Conservation (phyloP, 2,797 vertebrate species). For the Crax fasciolata region DNA sequence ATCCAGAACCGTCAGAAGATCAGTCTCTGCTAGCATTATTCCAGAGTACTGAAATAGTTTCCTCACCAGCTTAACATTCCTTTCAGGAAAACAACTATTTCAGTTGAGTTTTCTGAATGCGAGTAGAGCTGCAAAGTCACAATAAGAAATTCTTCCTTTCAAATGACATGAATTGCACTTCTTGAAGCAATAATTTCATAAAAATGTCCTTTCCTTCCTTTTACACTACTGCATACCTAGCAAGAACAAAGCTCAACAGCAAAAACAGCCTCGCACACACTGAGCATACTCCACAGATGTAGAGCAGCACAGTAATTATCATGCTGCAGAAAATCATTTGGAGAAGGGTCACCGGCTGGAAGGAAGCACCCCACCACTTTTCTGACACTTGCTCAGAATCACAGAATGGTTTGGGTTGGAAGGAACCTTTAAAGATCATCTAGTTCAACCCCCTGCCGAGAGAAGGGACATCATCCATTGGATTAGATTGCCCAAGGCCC, state of each 20-base stretch:
- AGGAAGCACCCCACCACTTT: neutral
- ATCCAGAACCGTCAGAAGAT: neutral
- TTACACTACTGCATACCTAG: neutral
- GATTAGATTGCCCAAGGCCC: neutral
- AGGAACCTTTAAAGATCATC: neutral
- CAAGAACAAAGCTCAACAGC: neutral
- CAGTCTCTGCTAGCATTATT: neutral
- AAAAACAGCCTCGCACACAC: neutral
- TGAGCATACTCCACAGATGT: accelerated
- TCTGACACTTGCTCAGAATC: neutral
- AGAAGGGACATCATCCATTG: neutral
- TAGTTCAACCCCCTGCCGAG: neutral
- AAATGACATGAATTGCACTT: neutral
- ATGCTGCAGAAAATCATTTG: neutral
- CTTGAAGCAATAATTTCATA: neutral
- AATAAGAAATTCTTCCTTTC: neutral
- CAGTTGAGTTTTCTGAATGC: neutral
- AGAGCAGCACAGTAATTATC: accelerated
- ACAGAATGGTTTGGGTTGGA: neutral
- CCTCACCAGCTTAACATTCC: neutral
- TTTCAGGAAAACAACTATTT: neutral
- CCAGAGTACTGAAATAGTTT: neutral
- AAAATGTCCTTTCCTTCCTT: neutral
- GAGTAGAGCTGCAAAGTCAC: neutral
- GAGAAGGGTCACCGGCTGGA: neutral